phyloP scores from a whole-genome alignment of 2,888 invertebrate genomes.

The Uloborus plumipes region DNA sequence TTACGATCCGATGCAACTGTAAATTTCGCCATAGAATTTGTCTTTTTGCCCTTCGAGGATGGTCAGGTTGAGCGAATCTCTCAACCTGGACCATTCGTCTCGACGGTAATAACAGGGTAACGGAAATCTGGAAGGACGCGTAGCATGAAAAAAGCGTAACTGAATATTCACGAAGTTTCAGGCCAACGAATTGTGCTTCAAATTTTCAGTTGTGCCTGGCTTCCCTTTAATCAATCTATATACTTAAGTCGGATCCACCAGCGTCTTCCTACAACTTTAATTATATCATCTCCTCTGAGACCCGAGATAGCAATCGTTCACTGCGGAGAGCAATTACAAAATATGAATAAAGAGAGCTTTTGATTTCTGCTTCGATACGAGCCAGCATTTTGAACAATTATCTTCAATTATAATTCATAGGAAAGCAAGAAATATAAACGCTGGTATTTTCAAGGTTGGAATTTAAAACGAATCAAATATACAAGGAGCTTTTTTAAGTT shows the following conservation, averaged over 20 bases:
- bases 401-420: no score
- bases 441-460: no score
- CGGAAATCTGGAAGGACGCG: slow-evolving; percentile 40
- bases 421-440: no score
- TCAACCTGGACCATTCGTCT: slow-evolving; percentile 11
- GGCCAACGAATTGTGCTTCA: slow-evolving; percentile 2
- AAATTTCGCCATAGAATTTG: slow-evolving; percentile 25
- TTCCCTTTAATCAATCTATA: slow-evolving; percentile 23
- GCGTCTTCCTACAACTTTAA: no score
- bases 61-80: slow-evolving; percentile 5
- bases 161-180: slow-evolving; percentile 48
- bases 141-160: slow-evolving; percentile 9
- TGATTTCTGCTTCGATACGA: no score
- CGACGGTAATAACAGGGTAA: slow-evolving; percentile 55
- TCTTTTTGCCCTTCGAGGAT: slow-evolving; percentile 17
- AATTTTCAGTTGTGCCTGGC: not conserved
- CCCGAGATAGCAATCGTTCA: no score
- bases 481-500: no score
- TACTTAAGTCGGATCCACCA: no score
- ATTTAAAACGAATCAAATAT: no score
- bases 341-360: no score
- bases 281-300: not conserved
- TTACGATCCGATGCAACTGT: slow-evolving; percentile 19
- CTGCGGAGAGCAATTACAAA: no score
- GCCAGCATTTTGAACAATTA: no score